These are phyloP conservation scores for Cavia aperea DNA, from an alignment of 2,113 vertebrate species.

Conservation along the genomic window DNA sequence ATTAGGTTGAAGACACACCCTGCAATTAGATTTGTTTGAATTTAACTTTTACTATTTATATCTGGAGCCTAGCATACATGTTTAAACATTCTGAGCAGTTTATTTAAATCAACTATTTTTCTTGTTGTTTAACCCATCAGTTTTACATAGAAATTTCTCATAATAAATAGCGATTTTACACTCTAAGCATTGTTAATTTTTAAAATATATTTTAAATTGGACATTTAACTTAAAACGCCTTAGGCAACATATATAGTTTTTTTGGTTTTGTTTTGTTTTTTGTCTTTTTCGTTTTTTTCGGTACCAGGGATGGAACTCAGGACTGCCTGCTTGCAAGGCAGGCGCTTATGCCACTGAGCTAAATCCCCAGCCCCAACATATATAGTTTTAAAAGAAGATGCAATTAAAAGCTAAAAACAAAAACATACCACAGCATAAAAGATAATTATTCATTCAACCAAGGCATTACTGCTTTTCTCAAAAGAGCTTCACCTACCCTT, in stretches of 20 bases:
- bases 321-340: no score
- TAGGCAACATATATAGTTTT: background rate
- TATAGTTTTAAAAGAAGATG: background rate
- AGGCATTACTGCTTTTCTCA: conserved; percentile 12
- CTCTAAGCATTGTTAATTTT: background rate
- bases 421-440: background rate
- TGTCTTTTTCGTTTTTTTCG: no score
- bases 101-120: conserved; percentile 29
- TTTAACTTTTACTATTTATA: conserved; percentile 39
- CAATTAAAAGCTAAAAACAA: conserved; percentile 37
- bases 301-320: no score
- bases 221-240: conserved; percentile 43
- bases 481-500: background rate
- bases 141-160: conserved; percentile 37
- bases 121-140: background rate
- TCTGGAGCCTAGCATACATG: background rate
- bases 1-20: conserved; percentile 41
- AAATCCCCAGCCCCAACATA: background rate
- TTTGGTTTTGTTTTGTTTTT: no score
- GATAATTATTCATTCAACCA: conserved; percentile 43
- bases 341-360: no score
- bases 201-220: conserved; percentile 37
- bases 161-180: background rate
- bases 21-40: conserved; percentile 38
- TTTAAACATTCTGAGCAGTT: conserved; percentile 26